Evolutionary conservation across 2,113 vertebrate genomes (phyloP).

Genomic region (Dinomys branickii): DNA sequence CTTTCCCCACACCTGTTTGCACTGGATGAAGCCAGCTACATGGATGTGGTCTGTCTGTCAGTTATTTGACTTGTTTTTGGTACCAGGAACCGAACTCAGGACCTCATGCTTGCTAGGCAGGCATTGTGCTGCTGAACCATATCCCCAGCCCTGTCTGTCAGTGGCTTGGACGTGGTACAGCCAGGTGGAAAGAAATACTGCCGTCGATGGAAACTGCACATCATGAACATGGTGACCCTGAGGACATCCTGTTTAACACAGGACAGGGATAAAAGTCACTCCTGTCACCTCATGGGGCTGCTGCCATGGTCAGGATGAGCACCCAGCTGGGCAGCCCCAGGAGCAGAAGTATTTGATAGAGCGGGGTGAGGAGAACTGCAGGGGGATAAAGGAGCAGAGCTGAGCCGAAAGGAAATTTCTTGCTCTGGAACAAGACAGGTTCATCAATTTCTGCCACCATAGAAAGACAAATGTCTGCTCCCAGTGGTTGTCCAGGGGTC

Average conservation of each 20-base stretch:
- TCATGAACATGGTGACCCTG: rapidly evolving
- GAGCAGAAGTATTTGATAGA: rapidly evolving
- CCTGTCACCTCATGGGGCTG: rapidly evolving
- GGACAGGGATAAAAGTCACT: too few relatives aligned
- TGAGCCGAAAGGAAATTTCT: too few relatives aligned
- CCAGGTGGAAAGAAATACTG: rapidly evolving
- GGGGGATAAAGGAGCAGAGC: rapidly evolving
- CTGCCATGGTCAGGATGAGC: rapidly evolving
- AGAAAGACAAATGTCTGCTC: rapidly evolving
- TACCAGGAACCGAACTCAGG: too few relatives aligned
- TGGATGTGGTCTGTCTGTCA: rapidly evolving
- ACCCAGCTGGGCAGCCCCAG: rapidly evolving
- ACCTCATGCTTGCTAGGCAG: too few relatives aligned
- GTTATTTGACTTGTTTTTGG: too few relatives aligned
- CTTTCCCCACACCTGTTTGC: rapidly evolving
- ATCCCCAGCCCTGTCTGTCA: rapidly evolving
- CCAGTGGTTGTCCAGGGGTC: not conserved
- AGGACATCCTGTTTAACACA: rapidly evolving
- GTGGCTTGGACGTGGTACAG: too few relatives aligned
- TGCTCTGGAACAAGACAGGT: rapidly evolving
- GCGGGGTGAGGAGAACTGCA: rapidly evolving
- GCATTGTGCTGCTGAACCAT: too few relatives aligned
- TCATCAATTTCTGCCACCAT: rapidly evolving
- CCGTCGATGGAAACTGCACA: rapidly evolving
- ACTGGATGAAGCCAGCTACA: rapidly evolving